phyloP scores from a whole-genome alignment of 2,888 invertebrate genomes.

The Drosophila anomalata region DNA sequence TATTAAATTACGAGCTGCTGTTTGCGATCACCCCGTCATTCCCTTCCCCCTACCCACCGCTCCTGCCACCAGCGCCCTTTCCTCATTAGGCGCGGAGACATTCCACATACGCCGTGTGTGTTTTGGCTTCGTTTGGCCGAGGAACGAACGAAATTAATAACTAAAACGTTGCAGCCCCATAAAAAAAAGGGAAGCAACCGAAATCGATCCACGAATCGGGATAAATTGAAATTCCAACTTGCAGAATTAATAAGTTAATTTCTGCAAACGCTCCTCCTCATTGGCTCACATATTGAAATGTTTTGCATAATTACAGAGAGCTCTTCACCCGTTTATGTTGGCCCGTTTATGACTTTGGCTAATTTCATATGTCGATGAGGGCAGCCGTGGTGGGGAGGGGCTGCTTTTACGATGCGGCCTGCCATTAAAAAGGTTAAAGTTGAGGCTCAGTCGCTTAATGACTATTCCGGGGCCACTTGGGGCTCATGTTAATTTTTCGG shows the following conservation, averaged over 20 bases:
- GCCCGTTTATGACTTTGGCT: slow-evolving; percentile 62
- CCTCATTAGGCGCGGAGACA: slow-evolving; percentile 38
- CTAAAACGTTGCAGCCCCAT: slow-evolving; percentile 64
- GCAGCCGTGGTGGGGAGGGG: slow-evolving; percentile 1
- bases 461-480: slow-evolving; percentile 40
- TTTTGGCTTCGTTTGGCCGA: slow-evolving; percentile 16
- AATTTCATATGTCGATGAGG: slow-evolving; percentile 50
- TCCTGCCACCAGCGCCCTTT: slow-evolving; percentile 23
- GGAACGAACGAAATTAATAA: slow-evolving; percentile 60
- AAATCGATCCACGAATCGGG: slow-evolving; percentile 53
- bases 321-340: slow-evolving; percentile 58
- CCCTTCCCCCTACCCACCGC: slow-evolving; percentile 11
- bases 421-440: slow-evolving; percentile 77
- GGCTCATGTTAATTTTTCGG: slow-evolving; percentile 40
- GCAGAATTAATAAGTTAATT: slow-evolving; percentile 75
- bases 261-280: slow-evolving; percentile 45
- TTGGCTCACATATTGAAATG: slow-evolving; percentile 54
- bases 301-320: slow-evolving; percentile 68
- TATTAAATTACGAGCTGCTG: slow-evolving; percentile 82
- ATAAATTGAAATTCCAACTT: slow-evolving; percentile 60
- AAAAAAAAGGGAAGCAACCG: slow-evolving; percentile 47
- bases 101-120: slow-evolving; percentile 71
- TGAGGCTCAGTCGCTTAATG: slow-evolving; percentile 61
- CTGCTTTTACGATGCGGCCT: slow-evolving; percentile 37
- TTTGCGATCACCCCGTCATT: slow-evolving; percentile 39